Evolutionary conservation across 2,113 vertebrate species (phyloP), one percentile per base, ranked within the genome.

Genomic region (Myotis brandtii): DNA sequence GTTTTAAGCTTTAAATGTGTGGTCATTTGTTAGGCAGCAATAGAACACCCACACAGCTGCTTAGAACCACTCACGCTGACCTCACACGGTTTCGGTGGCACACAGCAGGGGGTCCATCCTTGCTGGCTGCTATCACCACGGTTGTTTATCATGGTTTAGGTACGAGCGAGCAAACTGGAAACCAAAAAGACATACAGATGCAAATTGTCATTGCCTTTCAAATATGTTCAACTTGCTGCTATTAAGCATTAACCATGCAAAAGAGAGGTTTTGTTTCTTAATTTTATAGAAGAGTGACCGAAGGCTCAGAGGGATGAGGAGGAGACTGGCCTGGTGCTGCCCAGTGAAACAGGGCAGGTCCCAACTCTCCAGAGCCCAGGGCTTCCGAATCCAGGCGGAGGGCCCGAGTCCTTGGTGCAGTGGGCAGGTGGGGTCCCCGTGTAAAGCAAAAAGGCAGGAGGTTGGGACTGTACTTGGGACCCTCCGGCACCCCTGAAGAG

Each of bases 201-300:
- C 43, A 64, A 86, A 91, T 90, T 70, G 66, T 72, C 52, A 91
- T 25, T 9, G 64, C 76, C 43, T 13, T 54, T 70, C 6, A 48
- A 70, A 48, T 37, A 48, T 46, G 37, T 81, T 9, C 64, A 59
- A 62, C 50, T 59, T 73, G 77, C 85, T 34, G 9, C 62, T 34
- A 43, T 52, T 34, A 54, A 81, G 43, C n/a, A 11, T 32, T 13
- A 43, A 13, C 37, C 43, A 14, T 9, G 52, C 87, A 73, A 48
- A 56, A 70, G 43, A 34, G 17, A 13, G n/a, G 46, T 46, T 69
- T 56, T 62, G 4, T 17, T 21, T 70, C 64, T 83, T 76, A 50
- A 56, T 81, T 72, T 85, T 62, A 59, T 30, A 69, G 43, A 79
- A 52, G 25, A 79, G 79, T 30, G 5, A 76, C 23, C 6, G 25